Conservation (phyloP, 1,140 invertebrate species). For the Anadara kagoshimensis region DNA sequence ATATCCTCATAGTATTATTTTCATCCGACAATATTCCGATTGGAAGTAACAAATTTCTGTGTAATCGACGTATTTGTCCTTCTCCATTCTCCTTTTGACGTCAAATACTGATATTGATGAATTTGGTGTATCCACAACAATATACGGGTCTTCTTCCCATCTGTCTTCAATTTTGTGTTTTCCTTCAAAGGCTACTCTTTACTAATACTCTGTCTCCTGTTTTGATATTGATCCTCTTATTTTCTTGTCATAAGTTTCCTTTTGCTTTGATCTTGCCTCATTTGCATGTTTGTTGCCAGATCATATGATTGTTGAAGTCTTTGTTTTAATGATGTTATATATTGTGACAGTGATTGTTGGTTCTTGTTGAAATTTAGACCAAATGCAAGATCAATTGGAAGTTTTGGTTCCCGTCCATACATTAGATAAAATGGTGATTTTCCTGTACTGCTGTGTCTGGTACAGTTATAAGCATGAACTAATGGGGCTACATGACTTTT, state of each 20-base stretch:
- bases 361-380: slow-evolving; percentile 1
- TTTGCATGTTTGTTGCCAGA: not conserved
- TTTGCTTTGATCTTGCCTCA: slow-evolving; percentile 1
- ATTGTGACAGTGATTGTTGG: not conserved
- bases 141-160: slow-evolving; percentile 28
- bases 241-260: slow-evolving; percentile 18
- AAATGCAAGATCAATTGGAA: slow-evolving; percentile 36
- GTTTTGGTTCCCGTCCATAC: slow-evolving; percentile 8
- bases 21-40: not conserved
- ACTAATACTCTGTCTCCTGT: slow-evolving; percentile 34
- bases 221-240: slow-evolving; percentile 5
- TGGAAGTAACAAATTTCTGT: slow-evolving; percentile 39
- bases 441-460: slow-evolving; percentile 16
- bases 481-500: slow-evolving; percentile 15
- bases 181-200: slow-evolving; percentile 25
- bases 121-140: slow-evolving; percentile 31
- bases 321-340: slow-evolving; percentile 9
- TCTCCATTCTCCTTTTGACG: slow-evolving; percentile 26
- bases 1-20: no score
- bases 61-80: slow-evolving; percentile 21
- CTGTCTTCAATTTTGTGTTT: slow-evolving; percentile 37
- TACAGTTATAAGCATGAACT: slow-evolving; percentile 27
- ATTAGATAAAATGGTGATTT: slow-evolving; percentile 6
- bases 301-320: slow-evolving; percentile 9
- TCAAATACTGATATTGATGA: slow-evolving; percentile 36